These are phyloP conservation scores for Platichthys flesus DNA, from an alignment of 2,113 vertebrate species.

Conservation along the genomic window DNA sequence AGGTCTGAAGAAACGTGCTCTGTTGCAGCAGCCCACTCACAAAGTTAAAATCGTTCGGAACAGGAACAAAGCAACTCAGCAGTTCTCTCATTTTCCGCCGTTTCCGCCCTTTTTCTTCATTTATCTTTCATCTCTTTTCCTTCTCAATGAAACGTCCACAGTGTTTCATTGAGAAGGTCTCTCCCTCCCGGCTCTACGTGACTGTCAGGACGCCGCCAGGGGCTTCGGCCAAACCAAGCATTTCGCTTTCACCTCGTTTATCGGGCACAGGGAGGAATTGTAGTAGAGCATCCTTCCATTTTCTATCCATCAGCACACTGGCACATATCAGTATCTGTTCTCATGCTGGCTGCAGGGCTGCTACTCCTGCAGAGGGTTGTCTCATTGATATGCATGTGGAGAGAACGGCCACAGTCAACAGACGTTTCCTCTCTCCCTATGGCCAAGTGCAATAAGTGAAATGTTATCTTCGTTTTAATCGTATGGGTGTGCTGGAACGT, in stretches of 20 bases:
- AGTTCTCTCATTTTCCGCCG: background rate
- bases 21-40: background rate
- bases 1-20: slow-evolving; percentile 34
- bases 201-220: slow-evolving; percentile 34
- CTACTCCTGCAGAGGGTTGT: slow-evolving; percentile 29
- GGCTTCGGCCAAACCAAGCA: slow-evolving; percentile 47
- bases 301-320: slow-evolving; percentile 31
- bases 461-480: slow-evolving; percentile 11
- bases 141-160: slow-evolving; percentile 7
- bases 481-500: background rate
- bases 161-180: slow-evolving; percentile 58
- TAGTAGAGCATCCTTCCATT: slow-evolving; percentile 21
- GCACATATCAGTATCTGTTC: slow-evolving; percentile 32
- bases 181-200: slow-evolving; percentile 50
- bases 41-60: background rate
- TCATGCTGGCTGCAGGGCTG: slow-evolving; percentile 25
- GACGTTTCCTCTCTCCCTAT: background rate
- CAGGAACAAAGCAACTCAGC: slow-evolving; percentile 37
- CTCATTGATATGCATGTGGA: slow-evolving; percentile 24
- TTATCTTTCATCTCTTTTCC: slow-evolving; percentile 57
- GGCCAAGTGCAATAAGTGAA: slow-evolving; percentile 4
- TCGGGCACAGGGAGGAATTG: slow-evolving; percentile 2
- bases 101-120: slow-evolving; percentile 46
- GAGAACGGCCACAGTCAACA: slow-evolving; percentile 8
- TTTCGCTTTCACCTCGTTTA: slow-evolving; percentile 45